Evolutionary conservation across 1,140 invertebrate genomes (phyloP), one percentile per base, ranked within the genome.

Genomic region (Trachymyrmex septentrionalis): DNA sequence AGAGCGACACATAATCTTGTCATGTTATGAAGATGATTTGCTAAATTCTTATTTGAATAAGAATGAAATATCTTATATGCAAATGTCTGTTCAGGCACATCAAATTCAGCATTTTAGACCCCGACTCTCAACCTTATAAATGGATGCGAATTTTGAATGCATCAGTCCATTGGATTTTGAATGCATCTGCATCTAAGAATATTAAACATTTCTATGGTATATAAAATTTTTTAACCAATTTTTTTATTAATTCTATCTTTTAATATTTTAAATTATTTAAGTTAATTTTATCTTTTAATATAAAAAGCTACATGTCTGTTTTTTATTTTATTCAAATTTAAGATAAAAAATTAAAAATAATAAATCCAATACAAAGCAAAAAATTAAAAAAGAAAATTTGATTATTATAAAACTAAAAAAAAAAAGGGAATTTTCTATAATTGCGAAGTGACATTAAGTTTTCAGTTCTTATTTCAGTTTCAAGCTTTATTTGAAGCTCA

Each of bases 11-110:
- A 12, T 53, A 72, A 53, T 44, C 30, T 24, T 38, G 34, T 38
- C 14, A 44, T 67, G 64, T 67, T 14, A 73, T 12, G n/a, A 76
- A 61, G 2, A 61, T 57, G 21, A 38, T 61, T 44, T 5, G 27
- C 27, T 55, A 30, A 34, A 7, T 16, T 75, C 30, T 9, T 44
- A 63, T 19, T 9, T 38, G 21, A 76, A 63, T 76, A 19, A 63
- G 34, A 59, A 76, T 63, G 16, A 44, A 59, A 76, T 63, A 76
- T 76, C 9, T 76, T 34, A 27, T 44, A 44, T 76, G 73, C 34
- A 76, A 76, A 76, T 63, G 2, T 73, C 53, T 27, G 9, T 61
- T n/a, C 3, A 19, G 14, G 9, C 48, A 24, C 34, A 63, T 76
- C 55, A 76, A 76, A 44, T 76, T 76, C 16, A 76, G 12, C 27